Percentiles rank a stretch among this genome's conserved stretches.
phyloP scores from a whole-genome alignment of 2,797 vertebrate genomes.

The Paguma larvata region DNA sequence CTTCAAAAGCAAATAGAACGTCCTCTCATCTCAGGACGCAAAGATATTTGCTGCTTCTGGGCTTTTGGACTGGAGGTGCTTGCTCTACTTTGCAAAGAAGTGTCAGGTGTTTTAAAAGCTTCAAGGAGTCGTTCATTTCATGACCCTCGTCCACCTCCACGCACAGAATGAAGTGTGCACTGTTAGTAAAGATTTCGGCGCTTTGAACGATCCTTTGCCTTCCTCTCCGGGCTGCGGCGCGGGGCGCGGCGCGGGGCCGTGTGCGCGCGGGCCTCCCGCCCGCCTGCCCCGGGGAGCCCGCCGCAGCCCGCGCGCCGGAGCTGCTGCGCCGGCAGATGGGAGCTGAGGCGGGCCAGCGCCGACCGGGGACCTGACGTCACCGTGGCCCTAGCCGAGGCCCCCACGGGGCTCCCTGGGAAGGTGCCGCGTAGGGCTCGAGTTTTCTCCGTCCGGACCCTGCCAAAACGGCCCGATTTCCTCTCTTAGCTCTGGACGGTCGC shows the following conservation, averaged over 20 bases:
- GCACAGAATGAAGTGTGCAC: background rate
- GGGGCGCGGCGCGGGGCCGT: background rate
- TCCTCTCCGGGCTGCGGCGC: background rate
- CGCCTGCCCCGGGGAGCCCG: background rate
- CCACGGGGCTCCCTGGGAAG: background rate
- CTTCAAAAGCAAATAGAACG: slow-evolving; percentile 58
- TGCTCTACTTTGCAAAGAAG: slow-evolving; percentile 49
- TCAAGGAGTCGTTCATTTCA: background rate
- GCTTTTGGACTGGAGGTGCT: slow-evolving; percentile 16
- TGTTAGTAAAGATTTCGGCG: background rate
- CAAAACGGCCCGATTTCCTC: background rate
- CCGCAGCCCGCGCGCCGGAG: background rate
- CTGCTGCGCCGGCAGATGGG: background rate
- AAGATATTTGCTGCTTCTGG: slow-evolving; percentile 42
- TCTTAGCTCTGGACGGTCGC: background rate
- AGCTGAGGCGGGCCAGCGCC: background rate
- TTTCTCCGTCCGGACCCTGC: rapidly evolving
- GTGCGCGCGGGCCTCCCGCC: background rate
- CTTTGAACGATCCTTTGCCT: background rate
- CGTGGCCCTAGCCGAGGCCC: background rate
- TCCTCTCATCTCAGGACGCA: background rate
- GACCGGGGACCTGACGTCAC: slow-evolving; percentile 40
- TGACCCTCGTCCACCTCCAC: background rate
- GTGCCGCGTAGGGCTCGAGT: background rate
- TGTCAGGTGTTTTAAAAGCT: slow-evolving; percentile 70